A percentile compares a stretch with the other conserved stretches of the same genome.
These are phyloP conservation scores for Notolabrus celidotus DNA, from an alignment of 2,797 vertebrate genomes.

Conservation along the genomic window DNA sequence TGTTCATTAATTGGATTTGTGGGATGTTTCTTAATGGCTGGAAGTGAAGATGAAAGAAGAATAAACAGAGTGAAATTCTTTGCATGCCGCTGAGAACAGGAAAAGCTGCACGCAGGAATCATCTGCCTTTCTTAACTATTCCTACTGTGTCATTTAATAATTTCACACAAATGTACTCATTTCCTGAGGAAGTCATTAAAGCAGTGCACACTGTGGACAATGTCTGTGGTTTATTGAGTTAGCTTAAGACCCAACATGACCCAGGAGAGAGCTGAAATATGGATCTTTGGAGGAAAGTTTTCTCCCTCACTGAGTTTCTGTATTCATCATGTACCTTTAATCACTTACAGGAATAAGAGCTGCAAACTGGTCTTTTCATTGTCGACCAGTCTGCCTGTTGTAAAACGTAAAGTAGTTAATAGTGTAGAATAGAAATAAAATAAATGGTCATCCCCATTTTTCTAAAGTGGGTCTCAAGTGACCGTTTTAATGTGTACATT, in stretches of 20 bases:
- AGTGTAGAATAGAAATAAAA: too few relatives aligned
- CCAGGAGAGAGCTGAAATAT: background rate
- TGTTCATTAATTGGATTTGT: conserved; percentile 79
- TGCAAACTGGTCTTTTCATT: too few relatives aligned
- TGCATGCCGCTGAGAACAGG: conserved; percentile 57
- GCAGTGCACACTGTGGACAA: background rate
- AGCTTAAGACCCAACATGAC: conserved; percentile 10
- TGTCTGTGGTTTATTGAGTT: conserved; percentile 14
- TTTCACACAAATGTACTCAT: conserved; percentile 48
- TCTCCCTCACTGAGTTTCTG: background rate
- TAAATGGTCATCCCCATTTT: too few relatives aligned
- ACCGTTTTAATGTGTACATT: too few relatives aligned
- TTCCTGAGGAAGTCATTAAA: conserved; percentile 46
- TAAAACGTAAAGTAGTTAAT: too few relatives aligned
- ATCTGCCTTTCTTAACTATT: conserved; percentile 24
- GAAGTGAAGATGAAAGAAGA: conserved; percentile 71
- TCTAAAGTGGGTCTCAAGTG: too few relatives aligned
- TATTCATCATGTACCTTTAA: background rate
- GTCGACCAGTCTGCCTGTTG: too few relatives aligned
- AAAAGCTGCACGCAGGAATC: conserved; percentile 45
- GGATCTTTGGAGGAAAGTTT: background rate
- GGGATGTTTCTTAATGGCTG: conserved; percentile 65
- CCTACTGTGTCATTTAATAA: conserved; percentile 22
- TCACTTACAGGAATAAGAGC: background rate
- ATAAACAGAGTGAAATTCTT: conserved; percentile 60